phyloP scores from a whole-genome alignment of 2,113 vertebrate species.

The Strix uralensis region DNA sequence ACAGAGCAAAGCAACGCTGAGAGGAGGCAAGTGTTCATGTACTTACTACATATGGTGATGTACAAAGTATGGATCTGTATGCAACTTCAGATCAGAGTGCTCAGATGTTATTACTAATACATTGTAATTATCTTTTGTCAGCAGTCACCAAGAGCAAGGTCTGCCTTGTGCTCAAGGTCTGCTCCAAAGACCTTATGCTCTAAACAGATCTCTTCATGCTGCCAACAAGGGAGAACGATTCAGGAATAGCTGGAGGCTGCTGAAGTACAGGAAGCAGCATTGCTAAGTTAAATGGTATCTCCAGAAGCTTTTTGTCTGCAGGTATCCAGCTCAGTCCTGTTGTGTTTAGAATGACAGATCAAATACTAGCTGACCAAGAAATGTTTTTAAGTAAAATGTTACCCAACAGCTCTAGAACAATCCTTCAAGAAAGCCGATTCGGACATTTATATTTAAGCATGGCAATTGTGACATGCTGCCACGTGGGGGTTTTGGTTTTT shows the following conservation, averaged over 20 bases:
- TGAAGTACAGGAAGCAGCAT: neutral
- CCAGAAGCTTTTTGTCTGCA: neutral
- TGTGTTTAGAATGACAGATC: neutral
- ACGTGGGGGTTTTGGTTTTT: neutral
- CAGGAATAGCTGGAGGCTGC: conserved; percentile 7
- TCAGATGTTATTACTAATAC: neutral
- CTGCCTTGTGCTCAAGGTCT: neutral
- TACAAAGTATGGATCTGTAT: neutral
- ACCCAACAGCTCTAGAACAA: neutral
- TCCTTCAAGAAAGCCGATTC: neutral
- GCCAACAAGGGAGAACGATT: neutral
- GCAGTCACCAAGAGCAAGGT: neutral
- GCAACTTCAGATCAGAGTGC: neutral
- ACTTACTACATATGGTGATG: neutral
- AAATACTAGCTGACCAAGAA: neutral
- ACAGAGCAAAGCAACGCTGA: neutral
- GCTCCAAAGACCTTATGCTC: conserved; percentile 9
- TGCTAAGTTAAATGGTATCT: neutral
- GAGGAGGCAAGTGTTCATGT: neutral
- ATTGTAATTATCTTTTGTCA: conserved; percentile 28
- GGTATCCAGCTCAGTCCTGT: neutral
- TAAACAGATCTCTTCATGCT: conserved; percentile 14
- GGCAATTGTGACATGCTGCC: neutral
- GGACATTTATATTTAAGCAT: neutral
- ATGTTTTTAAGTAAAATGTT: neutral